Conservation (phyloP, 2,113 vertebrate species). For the Cyanoderma ruficeps region DNA sequence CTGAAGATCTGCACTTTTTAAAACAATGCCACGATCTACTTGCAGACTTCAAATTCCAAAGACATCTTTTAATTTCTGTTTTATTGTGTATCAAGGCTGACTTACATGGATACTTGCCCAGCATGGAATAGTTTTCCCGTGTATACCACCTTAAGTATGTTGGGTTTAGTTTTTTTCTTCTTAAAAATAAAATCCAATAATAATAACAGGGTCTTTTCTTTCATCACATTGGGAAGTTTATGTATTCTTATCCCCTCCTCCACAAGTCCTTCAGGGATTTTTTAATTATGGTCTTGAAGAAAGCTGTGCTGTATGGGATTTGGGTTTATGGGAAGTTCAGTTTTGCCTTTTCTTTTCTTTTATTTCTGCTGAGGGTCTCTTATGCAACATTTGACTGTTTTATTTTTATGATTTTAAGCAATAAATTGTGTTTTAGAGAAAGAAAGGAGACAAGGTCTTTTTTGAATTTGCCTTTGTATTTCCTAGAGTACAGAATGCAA, state of each 20-base stretch:
- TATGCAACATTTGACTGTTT: slow-evolving; percentile 66
- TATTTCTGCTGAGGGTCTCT: slow-evolving; percentile 65
- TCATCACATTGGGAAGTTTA: slow-evolving; percentile 60
- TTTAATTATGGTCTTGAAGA: slow-evolving; percentile 66
- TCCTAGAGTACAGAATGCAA: slow-evolving; percentile 62
- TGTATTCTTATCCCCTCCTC: slow-evolving; percentile 54
- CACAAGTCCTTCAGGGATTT: slow-evolving; percentile 61
- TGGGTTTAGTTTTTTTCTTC: not conserved
- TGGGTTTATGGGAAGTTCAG: slow-evolving; percentile 66
- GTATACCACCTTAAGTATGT: not conserved
- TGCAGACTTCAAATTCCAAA: not conserved
- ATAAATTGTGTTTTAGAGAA: slow-evolving; percentile 63
- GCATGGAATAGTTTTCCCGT: not conserved
- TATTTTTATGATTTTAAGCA: slow-evolving; percentile 70
- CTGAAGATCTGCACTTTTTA: not conserved
- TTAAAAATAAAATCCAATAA: slow-evolving; percentile 40
- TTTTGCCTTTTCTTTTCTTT: slow-evolving; percentile 69
- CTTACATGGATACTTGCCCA: not conserved
- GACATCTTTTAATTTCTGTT: not conserved
- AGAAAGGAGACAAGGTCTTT: slow-evolving; percentile 55
- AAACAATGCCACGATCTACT: not conserved
- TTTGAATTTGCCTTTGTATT: slow-evolving; percentile 66
- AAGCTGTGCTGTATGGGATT: slow-evolving; percentile 63
- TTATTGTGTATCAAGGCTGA: not conserved
- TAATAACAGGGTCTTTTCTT: slow-evolving; percentile 51